Conservation (phyloP, 2,113 vertebrate species). For the Urocolius indicus region DNA sequence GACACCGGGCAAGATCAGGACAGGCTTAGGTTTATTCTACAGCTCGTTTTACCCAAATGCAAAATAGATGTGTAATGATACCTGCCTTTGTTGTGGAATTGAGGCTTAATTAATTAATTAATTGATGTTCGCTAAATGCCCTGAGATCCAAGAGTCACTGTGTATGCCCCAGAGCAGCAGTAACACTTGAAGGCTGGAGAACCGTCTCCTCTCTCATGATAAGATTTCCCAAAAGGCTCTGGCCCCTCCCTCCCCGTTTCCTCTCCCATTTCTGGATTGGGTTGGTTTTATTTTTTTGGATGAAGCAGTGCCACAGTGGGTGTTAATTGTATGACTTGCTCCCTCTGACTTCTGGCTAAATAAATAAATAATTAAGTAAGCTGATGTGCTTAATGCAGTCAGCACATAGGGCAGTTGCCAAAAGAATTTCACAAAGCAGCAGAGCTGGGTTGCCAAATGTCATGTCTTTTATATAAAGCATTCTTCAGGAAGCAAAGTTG, state of each 20-base stretch:
- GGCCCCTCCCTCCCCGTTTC: not conserved
- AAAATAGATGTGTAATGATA: conserved; percentile 44
- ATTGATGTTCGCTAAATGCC: conserved; percentile 35
- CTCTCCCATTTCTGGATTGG: not conserved
- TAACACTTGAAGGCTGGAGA: not conserved
- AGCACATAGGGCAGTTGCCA: conserved; percentile 57
- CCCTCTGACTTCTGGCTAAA: conserved; percentile 19
- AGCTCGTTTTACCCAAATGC: not conserved
- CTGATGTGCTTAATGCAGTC: conserved; percentile 47
- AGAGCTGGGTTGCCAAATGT: conserved; percentile 64
- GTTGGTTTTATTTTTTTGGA: not conserved
- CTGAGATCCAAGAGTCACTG: conserved; percentile 1
- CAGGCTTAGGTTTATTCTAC: not conserved
- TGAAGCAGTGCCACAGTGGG: not conserved
- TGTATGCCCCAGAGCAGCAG: not conserved
- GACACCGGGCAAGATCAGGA: not conserved
- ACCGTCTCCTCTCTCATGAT: not conserved
- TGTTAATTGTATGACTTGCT: not conserved
- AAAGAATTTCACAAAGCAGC: conserved; percentile 65
- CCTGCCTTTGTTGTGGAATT: conserved; percentile 42
- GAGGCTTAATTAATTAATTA: conserved; percentile 57
- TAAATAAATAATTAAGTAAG: conserved; percentile 41
- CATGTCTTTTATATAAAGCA: conserved; percentile 64
- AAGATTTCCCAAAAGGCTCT: not conserved
- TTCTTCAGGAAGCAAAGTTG: conserved; percentile 66